These are phyloP conservation scores for Mycetomoellerius zeteki DNA, from an alignment of 1,140 invertebrate species.

Conservation along the genomic window DNA sequence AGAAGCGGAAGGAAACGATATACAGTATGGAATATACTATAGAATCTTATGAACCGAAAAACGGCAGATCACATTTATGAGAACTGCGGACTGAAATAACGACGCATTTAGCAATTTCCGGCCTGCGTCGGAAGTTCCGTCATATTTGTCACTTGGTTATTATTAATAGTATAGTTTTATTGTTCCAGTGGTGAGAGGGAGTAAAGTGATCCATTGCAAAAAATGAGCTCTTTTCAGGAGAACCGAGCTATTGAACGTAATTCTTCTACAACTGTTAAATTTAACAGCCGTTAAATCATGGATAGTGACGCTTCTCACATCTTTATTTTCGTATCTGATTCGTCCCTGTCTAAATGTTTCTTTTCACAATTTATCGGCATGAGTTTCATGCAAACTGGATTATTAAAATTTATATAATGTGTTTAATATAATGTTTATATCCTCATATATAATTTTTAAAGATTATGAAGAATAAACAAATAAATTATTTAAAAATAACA, in stretches of 20 bases:
- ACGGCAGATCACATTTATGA: constrained; percentile 46
- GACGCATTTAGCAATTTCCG: constrained; percentile 76
- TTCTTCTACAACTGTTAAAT: constrained; percentile 74
- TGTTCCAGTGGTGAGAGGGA: constrained; percentile 60
- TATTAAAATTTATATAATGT: not conserved
- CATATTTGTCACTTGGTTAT: constrained; percentile 77
- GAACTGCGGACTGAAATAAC: constrained; percentile 29
- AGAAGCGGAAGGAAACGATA: constrained; percentile 15
- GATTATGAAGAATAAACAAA: too few relatives aligned
- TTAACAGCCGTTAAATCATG: constrained; percentile 69
- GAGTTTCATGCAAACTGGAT: not conserved
- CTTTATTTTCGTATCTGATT: not conserved
- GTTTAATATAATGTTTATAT: not conserved
- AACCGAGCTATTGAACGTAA: constrained; percentile 1
- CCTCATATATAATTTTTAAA: too few relatives aligned
- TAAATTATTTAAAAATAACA: not conserved
- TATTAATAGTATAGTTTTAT: constrained; percentile 77
- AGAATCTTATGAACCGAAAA: constrained; percentile 35
- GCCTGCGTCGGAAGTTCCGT: constrained; percentile 72
- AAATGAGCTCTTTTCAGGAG: constrained; percentile 24
- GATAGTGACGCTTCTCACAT: constrained; percentile 7
- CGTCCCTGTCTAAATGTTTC: not conserved
- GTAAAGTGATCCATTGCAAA: not conserved
- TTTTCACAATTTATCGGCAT: not conserved
- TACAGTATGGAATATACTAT: constrained; percentile 35